phyloP scores from a whole-genome alignment of 2,113 vertebrate species.

The Antennarius striatus region DNA sequence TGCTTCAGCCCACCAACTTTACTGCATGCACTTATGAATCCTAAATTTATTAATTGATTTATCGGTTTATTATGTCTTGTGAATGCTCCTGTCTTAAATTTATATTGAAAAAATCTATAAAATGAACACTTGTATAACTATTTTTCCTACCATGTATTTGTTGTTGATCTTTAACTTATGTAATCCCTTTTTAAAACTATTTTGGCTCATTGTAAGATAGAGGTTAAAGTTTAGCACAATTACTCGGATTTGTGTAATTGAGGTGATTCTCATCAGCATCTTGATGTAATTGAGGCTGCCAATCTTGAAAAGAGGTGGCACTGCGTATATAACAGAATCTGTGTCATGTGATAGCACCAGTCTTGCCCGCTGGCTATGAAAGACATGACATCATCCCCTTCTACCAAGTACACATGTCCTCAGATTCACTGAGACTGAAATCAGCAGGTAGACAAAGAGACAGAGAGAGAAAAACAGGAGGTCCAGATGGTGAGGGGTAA shows the following conservation, averaged over 20 bases:
- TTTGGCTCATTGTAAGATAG: neutral
- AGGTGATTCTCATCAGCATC: constrained; percentile 1
- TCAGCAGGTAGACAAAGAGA: constrained; percentile 67
- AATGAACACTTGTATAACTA: neutral
- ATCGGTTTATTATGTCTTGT: neutral
- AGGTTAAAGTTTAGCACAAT: constrained; percentile 7
- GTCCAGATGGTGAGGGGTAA: constrained; percentile 54
- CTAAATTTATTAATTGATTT: too few relatives aligned
- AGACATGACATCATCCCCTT: constrained; percentile 74
- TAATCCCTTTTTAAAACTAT: neutral
- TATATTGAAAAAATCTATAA: neutral
- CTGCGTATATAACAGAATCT: constrained; percentile 25
- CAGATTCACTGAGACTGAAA: constrained; percentile 55
- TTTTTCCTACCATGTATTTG: too few relatives aligned
- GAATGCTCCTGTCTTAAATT: neutral
- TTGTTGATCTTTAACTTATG: neutral
- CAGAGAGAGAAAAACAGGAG: constrained; percentile 9
- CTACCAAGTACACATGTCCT: constrained; percentile 53
- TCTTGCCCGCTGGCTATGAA: constrained; percentile 43
- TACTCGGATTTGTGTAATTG: neutral
- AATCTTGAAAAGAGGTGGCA: constrained; percentile 17
- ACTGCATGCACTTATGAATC: too few relatives aligned
- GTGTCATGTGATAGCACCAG: constrained; percentile 7
- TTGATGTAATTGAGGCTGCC: constrained; percentile 13
- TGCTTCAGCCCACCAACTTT: too few relatives aligned